These are phyloP conservation scores for Ormyrus pomaceus DNA, from an alignment of 2,888 invertebrate genomes.

Conservation along the genomic window DNA sequence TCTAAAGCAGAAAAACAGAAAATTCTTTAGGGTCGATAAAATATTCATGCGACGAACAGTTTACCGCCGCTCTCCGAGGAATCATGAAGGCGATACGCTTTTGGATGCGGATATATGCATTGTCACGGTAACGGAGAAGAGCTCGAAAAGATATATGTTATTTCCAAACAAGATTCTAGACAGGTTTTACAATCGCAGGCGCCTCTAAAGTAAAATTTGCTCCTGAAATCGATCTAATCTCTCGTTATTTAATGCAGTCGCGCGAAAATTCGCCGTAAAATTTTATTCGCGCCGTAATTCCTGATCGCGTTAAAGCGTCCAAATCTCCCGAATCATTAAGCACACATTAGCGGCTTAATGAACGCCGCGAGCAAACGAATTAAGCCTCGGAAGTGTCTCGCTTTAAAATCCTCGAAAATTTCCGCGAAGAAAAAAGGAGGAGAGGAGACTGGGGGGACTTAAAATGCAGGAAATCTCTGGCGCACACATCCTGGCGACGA, in stretches of 20 bases:
- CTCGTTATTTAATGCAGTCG: too few relatives aligned
- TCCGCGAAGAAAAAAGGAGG: background rate
- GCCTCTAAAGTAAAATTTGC: too few relatives aligned
- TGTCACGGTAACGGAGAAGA: background rate
- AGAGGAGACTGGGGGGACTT: background rate
- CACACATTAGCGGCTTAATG: too few relatives aligned
- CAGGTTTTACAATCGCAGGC: background rate
- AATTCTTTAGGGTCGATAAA: background rate
- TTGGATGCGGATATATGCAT: background rate
- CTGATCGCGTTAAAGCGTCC: too few relatives aligned
- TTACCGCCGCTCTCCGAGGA: background rate
- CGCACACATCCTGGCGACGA: background rate
- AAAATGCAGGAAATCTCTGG: conserved; percentile 22
- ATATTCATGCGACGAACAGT: background rate
- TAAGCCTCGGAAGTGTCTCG: background rate
- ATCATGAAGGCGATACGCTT: background rate
- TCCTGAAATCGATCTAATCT: too few relatives aligned
- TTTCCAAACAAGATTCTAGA: conserved; percentile 7
- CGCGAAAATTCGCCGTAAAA: too few relatives aligned
- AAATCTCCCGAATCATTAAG: too few relatives aligned
- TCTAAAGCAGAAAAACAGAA: background rate
- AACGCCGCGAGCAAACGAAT: background rate
- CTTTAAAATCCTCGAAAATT: background rate
- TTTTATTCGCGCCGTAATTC: too few relatives aligned
- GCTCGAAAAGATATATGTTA: conserved; percentile 16